Evolutionary conservation across 2,888 invertebrate genomes (phyloP).

Genomic region (Frankliniella intonsa): DNA sequence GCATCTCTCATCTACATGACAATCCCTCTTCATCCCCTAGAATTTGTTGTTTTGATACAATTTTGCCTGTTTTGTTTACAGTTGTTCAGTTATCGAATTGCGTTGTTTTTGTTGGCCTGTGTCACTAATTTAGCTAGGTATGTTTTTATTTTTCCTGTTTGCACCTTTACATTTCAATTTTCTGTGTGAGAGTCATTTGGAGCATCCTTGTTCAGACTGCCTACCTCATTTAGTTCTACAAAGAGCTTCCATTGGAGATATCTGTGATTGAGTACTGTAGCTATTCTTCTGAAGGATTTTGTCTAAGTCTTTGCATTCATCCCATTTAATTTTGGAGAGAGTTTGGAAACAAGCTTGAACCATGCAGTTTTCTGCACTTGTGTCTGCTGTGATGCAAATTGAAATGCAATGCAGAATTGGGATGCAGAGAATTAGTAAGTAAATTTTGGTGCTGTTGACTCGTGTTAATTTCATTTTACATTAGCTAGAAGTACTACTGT

Average conservation of each 20-base stretch:
- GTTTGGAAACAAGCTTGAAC: too few relatives aligned
- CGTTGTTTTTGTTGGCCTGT: neutral
- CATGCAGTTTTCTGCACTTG: too few relatives aligned
- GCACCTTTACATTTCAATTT: neutral
- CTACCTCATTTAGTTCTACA: neutral
- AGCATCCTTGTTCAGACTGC: neutral
- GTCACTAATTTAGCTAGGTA: neutral
- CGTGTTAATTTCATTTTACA: neutral
- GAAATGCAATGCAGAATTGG: neutral
- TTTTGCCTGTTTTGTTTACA: neutral
- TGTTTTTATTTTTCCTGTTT: neutral
- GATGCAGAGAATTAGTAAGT: neutral
- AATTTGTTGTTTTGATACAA: neutral
- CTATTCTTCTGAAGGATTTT: neutral
- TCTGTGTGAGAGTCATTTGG: neutral
- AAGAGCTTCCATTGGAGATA: constrained; percentile 10
- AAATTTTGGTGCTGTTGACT: neutral
- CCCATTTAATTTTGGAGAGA: too few relatives aligned
- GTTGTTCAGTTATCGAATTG: neutral
- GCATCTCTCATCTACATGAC: neutral
- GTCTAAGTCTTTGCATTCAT: too few relatives aligned
- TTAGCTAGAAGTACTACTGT: neutral
- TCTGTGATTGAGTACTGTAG: neutral
- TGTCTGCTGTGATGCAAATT: too few relatives aligned
- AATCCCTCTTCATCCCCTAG: too few relatives aligned